Base-by-base conservation (phyloP, 2,113 vertebrate genomes). In the Nycticorax nycticorax region DNA sequence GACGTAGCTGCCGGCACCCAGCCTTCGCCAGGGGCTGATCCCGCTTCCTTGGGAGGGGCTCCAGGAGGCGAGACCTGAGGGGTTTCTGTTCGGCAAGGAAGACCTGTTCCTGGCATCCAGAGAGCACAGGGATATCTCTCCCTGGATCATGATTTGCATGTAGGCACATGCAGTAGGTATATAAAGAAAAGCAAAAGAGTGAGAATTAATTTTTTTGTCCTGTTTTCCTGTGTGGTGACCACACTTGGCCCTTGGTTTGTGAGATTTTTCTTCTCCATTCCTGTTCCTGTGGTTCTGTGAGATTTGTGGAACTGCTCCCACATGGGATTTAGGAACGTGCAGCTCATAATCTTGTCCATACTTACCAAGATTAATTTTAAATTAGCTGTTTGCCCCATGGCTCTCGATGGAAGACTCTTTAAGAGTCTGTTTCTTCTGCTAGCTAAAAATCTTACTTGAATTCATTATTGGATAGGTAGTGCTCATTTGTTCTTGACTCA, bases 31-130 rank as follows among this genome's bases (percentile, higher is more conserved):
- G 20, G 14, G 8, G 17, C 69, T 87, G 43, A 64, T 80, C 35
- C 41, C 0, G 0, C 28, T 43, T 80, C 37, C 56, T 72, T 1
- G 1, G 33, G 27, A 66, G 26, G 1, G 9, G 15, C 39, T 87
- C n/a, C 8, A 3, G 18, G 26, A 87, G 14, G 23, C 76, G 60
- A 72, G 37, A 78, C 52, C 19, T 37, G 48, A 82, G 60, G 8
- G 33, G 18, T 67, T 86, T 94, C 47, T 67, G 9, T 52, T 88
- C 4, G 2, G 6, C 39, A 86, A n/a, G 71, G 48, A 52, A 75
- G 39, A 81, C 28, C 14, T 56, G 11, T 10, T 69, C 22, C 55
- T 59, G 74, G 52, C 35, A 53, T 32, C 43, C 69, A 79, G 67
- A 68, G 43, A 69, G 22, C 37, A 47, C 27, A 84, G 45, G 8